These are phyloP conservation scores for Clarias macrocephalus DNA, from an alignment of 2,113 vertebrate species.

Conservation along the genomic window DNA sequence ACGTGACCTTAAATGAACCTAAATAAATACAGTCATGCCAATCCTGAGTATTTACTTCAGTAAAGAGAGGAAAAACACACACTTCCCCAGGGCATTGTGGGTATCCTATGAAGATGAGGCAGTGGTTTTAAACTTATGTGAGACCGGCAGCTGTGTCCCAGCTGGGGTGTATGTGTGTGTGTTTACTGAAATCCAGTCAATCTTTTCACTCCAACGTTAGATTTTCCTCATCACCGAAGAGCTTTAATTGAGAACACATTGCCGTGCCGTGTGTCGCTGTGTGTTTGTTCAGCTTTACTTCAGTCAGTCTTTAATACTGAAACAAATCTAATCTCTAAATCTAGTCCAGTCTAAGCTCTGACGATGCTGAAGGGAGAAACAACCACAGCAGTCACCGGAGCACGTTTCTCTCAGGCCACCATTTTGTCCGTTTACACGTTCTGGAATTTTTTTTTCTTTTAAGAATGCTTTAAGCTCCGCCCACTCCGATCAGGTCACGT, in stretches of 20 bases:
- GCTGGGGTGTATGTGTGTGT: slow-evolving; percentile 33
- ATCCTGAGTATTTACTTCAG: not conserved
- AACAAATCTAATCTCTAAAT: not conserved
- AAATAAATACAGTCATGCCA: not conserved
- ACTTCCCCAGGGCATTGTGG: slow-evolving; percentile 34
- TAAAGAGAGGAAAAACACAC: not conserved
- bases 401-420: not conserved
- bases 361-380: not conserved
- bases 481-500: not conserved
- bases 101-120: slow-evolving; percentile 33
- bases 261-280: not conserved
- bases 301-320: not conserved
- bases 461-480: not conserved
- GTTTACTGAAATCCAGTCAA: not conserved
- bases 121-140: slow-evolving; percentile 21
- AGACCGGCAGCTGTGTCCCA: slow-evolving; percentile 46
- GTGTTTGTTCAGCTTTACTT: not conserved
- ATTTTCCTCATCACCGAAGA: not conserved
- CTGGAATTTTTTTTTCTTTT: not conserved
- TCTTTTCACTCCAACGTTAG: not conserved
- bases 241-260: not conserved
- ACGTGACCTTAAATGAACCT: slow-evolving; percentile 5
- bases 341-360: not conserved
- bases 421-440: not conserved
- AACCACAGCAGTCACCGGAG: no score